A percentile compares a stretch with the other conserved stretches of the same genome.
These are phyloP conservation scores for Cosmorhoe ocellata DNA, from an alignment of 2,888 invertebrate genomes.

Conservation along the genomic window DNA sequence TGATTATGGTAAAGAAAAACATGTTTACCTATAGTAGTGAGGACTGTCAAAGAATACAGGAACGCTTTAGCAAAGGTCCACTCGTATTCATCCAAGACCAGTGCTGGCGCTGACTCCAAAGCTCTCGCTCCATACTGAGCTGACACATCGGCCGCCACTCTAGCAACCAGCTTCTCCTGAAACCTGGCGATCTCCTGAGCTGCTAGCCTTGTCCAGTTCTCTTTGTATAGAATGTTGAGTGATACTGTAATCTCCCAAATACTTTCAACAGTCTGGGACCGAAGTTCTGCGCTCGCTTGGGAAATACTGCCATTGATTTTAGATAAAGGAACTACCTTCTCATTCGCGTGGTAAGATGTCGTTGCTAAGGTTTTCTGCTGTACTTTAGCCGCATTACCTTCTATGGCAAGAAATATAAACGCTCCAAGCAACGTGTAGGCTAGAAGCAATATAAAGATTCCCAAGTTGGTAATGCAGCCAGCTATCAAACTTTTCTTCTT, in stretches of 20 bases:
- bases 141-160: conserved; percentile 89
- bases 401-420: conserved; percentile 92
- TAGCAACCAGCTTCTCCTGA: conserved; percentile 90
- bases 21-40: conserved; percentile 93
- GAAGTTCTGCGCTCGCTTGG: conserved; percentile 70
- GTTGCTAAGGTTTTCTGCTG: conserved; percentile 78
- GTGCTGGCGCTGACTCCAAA: conserved; percentile 69
- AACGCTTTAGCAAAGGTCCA: conserved; percentile 96
- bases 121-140: conserved; percentile 77
- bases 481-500: conserved; percentile 80
- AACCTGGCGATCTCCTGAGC: conserved; percentile 87
- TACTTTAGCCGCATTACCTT: conserved; percentile 84
- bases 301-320: conserved; percentile 68
- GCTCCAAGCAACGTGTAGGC: conserved; percentile 89
- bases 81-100: conserved; percentile 84
- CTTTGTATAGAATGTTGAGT: conserved; percentile 92
- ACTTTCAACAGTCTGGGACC: conserved; percentile 89
- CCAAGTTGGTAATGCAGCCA: conserved; percentile 90
- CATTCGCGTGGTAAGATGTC: conserved; percentile 72
- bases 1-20: neutral
- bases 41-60: conserved; percentile 95
- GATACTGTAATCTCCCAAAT: conserved; percentile 96
- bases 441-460: conserved; percentile 90
- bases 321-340: conserved; percentile 58
- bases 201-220: conserved; percentile 94